Evolutionary conservation across 2,797 vertebrate species (phyloP).

Genomic region (Xiphorhynchus erythropygius): DNA sequence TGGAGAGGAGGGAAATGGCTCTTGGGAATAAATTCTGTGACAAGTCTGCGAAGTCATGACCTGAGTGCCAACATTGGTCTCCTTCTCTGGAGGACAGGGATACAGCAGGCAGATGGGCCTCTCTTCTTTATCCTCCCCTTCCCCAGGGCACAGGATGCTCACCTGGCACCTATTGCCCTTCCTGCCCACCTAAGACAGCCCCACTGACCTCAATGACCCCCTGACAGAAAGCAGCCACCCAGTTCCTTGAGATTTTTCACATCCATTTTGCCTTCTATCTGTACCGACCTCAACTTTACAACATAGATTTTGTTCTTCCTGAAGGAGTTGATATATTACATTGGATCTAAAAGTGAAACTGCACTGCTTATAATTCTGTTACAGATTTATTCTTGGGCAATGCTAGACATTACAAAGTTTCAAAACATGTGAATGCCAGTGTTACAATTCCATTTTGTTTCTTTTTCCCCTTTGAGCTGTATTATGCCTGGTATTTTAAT

Average conservation of each 20-base stretch:
- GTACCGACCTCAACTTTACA: neutral
- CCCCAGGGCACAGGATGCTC: neutral
- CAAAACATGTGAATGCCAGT: neutral
- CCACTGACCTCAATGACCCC: fast-evolving
- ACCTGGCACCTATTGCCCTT: fast-evolving
- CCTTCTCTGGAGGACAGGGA: neutral
- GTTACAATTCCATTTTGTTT: neutral
- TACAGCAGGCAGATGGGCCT: neutral
- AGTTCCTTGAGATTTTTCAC: neutral
- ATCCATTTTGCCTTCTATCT: neutral
- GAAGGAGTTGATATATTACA: neutral
- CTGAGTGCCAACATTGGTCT: fast-evolving
- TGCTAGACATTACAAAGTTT: neutral
- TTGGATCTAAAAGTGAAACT: neutral
- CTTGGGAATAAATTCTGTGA: neutral
- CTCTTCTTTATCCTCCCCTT: neutral
- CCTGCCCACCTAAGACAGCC: neutral
- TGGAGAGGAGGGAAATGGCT: neutral
- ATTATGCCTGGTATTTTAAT: conserved; percentile 1
- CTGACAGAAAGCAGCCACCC: neutral
- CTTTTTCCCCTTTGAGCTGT: neutral
- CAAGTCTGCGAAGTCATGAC: neutral
- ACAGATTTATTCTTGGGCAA: neutral
- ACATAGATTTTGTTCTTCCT: neutral
- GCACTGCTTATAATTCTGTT: neutral